phyloP scores from a whole-genome alignment of 2,797 vertebrate genomes.

The Malacoraja senta region DNA sequence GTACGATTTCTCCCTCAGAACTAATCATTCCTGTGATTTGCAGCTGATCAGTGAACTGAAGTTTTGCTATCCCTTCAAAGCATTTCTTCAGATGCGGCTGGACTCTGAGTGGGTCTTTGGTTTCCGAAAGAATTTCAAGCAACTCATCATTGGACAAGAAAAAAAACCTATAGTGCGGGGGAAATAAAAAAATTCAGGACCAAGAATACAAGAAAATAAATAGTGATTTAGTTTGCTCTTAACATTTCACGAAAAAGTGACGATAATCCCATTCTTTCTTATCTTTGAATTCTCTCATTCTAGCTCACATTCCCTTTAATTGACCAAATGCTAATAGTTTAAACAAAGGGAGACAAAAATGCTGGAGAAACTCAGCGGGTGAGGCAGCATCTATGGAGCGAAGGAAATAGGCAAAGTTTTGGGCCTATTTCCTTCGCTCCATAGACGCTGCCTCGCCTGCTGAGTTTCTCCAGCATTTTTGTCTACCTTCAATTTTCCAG shows the following conservation, averaged over 20 bases:
- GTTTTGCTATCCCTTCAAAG: conserved; percentile 83
- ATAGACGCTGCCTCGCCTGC: too few relatives aligned
- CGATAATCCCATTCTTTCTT: neutral
- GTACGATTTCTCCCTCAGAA: conserved; percentile 77
- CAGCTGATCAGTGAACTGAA: conserved; percentile 71
- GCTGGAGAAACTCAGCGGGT: too few relatives aligned
- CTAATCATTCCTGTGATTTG: conserved; percentile 82
- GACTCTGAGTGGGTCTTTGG: conserved; percentile 82
- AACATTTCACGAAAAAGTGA: neutral
- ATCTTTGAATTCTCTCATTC: neutral
- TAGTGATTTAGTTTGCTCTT: neutral
- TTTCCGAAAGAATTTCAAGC: conserved; percentile 86
- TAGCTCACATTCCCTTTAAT: neutral
- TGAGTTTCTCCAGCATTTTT: too few relatives aligned
- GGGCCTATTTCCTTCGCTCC: too few relatives aligned
- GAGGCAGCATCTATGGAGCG: too few relatives aligned
- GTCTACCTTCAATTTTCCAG: too few relatives aligned
- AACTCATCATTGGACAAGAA: conserved; percentile 88
- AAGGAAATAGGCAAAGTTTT: too few relatives aligned
- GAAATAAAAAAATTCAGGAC: neutral
- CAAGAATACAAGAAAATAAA: neutral
- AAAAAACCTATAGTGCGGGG: conserved; percentile 70
- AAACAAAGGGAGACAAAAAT: too few relatives aligned
- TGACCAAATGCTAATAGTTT: neutral
- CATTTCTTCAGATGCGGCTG: conserved; percentile 90